Percentiles rank a stretch among this genome's conserved stretches.
Evolutionary conservation across 2,888 invertebrate genomes (phyloP).

Genomic region (Bhutanitis thaidina): DNA sequence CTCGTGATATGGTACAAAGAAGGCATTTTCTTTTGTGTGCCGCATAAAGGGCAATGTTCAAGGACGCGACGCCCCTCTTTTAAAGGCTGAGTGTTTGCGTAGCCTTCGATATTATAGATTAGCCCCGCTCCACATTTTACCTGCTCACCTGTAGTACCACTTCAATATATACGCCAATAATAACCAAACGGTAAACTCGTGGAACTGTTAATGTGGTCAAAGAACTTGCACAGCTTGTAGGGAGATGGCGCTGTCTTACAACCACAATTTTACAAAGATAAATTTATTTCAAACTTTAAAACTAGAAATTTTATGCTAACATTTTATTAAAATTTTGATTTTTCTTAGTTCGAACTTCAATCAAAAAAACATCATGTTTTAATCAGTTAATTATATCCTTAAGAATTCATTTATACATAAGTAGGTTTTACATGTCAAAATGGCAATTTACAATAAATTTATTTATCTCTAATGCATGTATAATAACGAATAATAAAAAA

Average conservation of each 20-base stretch:
- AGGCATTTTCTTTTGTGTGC: slow-evolving; percentile 56
- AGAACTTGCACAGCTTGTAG: slow-evolving; percentile 23
- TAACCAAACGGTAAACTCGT: slow-evolving; percentile 20
- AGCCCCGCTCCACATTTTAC: slow-evolving; percentile 30
- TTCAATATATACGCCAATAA: slow-evolving; percentile 23
- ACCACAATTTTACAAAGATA: neutral
- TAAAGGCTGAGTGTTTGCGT: slow-evolving; percentile 48
- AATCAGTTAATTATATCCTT: too few relatives aligned
- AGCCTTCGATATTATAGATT: slow-evolving; percentile 58
- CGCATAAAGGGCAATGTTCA: slow-evolving; percentile 56
- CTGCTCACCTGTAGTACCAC: slow-evolving; percentile 20
- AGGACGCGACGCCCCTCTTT: slow-evolving; percentile 46
- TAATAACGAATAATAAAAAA: too few relatives aligned
- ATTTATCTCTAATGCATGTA: too few relatives aligned
- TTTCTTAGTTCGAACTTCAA: too few relatives aligned
- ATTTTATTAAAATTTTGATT: too few relatives aligned
- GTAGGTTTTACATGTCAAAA: too few relatives aligned
- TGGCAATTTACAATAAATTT: too few relatives aligned
- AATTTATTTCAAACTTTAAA: too few relatives aligned
- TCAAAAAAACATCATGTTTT: too few relatives aligned
- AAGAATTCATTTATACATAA: too few relatives aligned
- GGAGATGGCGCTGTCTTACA: slow-evolving; percentile 36
- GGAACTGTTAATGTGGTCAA: neutral
- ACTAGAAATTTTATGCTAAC: too few relatives aligned
- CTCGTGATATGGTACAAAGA: slow-evolving; percentile 44